Evolutionary conservation across 2,797 vertebrate genomes (phyloP).

Genomic region (Coranthus polyacanthus): DNA sequence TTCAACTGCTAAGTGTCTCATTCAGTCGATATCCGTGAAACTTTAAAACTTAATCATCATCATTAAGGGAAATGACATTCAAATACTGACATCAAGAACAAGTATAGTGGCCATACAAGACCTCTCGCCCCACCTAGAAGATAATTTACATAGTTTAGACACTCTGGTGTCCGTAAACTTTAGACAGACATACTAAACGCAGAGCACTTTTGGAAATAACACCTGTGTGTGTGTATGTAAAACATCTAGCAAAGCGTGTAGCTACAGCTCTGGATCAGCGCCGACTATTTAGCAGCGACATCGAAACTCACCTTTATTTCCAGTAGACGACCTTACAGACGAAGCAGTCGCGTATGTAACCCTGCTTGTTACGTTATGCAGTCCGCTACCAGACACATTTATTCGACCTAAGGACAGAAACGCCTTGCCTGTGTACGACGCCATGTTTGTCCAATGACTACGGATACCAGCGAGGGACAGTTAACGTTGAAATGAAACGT

Average conservation of each 20-base stretch:
- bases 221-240: background rate
- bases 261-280: background rate
- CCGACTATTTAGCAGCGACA: background rate
- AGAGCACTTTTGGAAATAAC: too few relatives aligned
- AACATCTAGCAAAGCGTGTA: slow-evolving; percentile 39
- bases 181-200: too few relatives aligned
- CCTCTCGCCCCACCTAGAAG: too few relatives aligned
- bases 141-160: too few relatives aligned
- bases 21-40: too few relatives aligned
- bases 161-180: too few relatives aligned
- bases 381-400: slow-evolving; percentile 41
- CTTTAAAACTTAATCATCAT: too few relatives aligned
- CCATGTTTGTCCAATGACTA: slow-evolving; percentile 78
- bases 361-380: slow-evolving; percentile 33
- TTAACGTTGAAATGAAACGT: background rate
- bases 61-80: too few relatives aligned
- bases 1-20: too few relatives aligned
- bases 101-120: too few relatives aligned
- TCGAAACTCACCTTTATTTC: slow-evolving; percentile 65
- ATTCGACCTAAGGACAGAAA: slow-evolving; percentile 73
- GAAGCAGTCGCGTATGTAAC: slow-evolving; percentile 55
- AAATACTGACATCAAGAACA: too few relatives aligned
- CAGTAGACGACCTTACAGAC: slow-evolving; percentile 10
- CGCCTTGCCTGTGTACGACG: slow-evolving; percentile 54
- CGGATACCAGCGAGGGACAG: slow-evolving; percentile 41